These are phyloP conservation scores for Acestrorhynchus altus DNA, from an alignment of 2,797 vertebrate species.

Conservation along the genomic window DNA sequence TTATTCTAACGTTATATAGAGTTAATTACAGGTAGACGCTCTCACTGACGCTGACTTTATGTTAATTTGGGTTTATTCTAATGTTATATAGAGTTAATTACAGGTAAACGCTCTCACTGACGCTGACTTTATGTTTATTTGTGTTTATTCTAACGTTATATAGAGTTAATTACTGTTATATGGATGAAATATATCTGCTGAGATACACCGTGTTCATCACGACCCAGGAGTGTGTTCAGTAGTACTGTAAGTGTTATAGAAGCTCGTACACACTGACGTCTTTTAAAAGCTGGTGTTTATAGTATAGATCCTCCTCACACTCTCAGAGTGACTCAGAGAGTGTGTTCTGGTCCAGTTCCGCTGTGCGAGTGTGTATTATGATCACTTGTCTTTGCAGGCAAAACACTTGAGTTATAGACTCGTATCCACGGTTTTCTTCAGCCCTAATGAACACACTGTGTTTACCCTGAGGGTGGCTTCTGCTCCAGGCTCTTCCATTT, in stretches of 20 bases:
- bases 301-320: not conserved
- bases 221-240: not conserved
- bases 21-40: no score
- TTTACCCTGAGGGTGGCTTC: conserved; percentile 57
- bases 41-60: no score
- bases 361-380: conserved; percentile 39
- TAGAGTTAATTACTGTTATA: no score
- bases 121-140: no score
- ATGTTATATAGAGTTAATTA: no score
- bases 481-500: conserved; percentile 30
- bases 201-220: no score
- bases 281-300: not conserved
- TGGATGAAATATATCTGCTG: no score
- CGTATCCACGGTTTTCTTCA: conserved; percentile 54
- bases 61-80: no score
- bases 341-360: not conserved
- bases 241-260: not conserved
- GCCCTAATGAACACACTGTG: conserved; percentile 42
- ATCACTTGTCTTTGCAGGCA: conserved; percentile 50
- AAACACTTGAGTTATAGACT: conserved; percentile 52
- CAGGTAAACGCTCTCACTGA: no score
- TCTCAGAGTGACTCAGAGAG: conserved; percentile 23
- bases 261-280: not conserved
- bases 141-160: no score
- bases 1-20: no score